phyloP scores from a whole-genome alignment of 92 coral and sea anemone genomes.

The Parazoanthus swiftii region DNA sequence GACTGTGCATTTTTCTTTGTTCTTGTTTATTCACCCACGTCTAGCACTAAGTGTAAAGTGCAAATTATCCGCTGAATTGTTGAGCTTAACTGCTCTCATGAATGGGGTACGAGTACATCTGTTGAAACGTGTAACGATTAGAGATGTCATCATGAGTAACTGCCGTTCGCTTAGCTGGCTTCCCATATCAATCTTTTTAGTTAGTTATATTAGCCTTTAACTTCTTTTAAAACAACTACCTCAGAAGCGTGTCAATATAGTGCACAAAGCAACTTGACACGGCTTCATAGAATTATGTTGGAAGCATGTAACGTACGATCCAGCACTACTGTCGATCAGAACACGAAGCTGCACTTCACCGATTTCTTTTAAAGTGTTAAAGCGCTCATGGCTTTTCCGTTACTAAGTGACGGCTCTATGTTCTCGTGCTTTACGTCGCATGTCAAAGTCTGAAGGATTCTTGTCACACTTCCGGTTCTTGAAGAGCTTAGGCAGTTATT shows the following conservation, averaged over 20 bases:
- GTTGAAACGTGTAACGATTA: background rate
- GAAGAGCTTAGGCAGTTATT: slow-evolving; percentile 7
- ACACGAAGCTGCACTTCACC: background rate
- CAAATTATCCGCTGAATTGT: background rate
- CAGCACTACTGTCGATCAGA: slow-evolving; percentile 6
- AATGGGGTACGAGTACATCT: background rate
- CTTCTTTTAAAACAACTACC: background rate
- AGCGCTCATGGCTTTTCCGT: background rate
- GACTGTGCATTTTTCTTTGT: slow-evolving; percentile 6
- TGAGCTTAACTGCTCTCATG: background rate
- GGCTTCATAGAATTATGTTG: background rate
- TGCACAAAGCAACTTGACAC: background rate
- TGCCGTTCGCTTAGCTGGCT: slow-evolving; percentile 25
- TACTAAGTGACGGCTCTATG: background rate
- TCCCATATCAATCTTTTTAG: background rate
- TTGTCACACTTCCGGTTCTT: slow-evolving; percentile 10
- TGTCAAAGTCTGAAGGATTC: background rate
- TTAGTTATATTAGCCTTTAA: background rate
- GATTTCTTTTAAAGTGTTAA: too few relatives aligned
- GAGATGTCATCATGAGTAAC: slow-evolving; percentile 22
- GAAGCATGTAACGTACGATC: slow-evolving; percentile 5
- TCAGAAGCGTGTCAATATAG: background rate
- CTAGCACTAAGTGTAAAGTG: slow-evolving; percentile 31
- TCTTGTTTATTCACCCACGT: background rate
- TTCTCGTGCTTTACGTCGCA: background rate